A percentile compares a stretch with the other conserved stretches of the same genome.
Evolutionary conservation across 1,140 invertebrate genomes (phyloP).

Genomic region (Pseudomyrmex cubaensis): DNA sequence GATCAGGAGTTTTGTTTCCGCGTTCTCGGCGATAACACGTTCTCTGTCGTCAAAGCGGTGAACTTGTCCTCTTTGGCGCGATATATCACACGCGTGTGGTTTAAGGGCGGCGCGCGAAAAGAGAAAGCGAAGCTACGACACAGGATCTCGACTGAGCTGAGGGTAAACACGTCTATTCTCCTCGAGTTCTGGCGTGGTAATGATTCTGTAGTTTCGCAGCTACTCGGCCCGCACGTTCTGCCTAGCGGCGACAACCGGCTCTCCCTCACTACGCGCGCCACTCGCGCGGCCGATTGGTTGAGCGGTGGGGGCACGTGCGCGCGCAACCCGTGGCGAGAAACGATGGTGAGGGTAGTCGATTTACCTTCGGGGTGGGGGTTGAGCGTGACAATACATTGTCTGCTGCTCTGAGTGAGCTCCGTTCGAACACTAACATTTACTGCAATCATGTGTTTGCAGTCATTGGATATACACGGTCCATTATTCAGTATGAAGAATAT

Average conservation of each 20-base stretch:
- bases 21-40: neutral
- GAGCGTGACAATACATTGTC: conserved; percentile 48
- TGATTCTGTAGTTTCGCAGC: conserved; percentile 80
- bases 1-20: neutral
- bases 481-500: neutral
- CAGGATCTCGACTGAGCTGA: conserved; percentile 82
- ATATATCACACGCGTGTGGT: conserved; percentile 61
- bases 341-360: conserved; percentile 33
- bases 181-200: conserved; percentile 84
- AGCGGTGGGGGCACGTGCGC: conserved; percentile 54
- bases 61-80: conserved; percentile 56
- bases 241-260: conserved; percentile 59
- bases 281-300: conserved; percentile 61
- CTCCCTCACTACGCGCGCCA: conserved; percentile 32
- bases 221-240: conserved; percentile 70
- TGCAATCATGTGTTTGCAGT: conserved; percentile 45
- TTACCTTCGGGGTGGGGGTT: conserved; percentile 38
- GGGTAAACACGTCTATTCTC: conserved; percentile 81
- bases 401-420: conserved; percentile 62
- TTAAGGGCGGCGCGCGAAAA: conserved; percentile 52
- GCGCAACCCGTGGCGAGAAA: conserved; percentile 56
- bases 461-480: neutral
- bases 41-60: conserved; percentile 9
- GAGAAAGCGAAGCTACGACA: conserved; percentile 63
- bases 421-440: conserved; percentile 49